Base-by-base conservation (phyloP, 2,113 vertebrate species). In the Ranitomeya imitator region DNA sequence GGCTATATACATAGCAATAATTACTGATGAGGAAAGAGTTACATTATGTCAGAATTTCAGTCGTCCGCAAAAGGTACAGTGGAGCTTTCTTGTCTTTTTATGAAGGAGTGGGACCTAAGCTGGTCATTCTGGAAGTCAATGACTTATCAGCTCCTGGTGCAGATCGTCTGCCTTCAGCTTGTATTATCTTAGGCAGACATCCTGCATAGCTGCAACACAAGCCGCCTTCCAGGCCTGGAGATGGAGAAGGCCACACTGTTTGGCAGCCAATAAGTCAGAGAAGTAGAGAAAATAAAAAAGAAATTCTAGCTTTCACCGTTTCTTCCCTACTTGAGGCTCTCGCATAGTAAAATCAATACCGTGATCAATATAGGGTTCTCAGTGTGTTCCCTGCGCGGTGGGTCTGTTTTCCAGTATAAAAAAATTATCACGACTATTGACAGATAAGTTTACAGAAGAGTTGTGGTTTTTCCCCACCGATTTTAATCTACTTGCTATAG, bases 311-410 rank as follows among this genome's bases (percentile, higher is more conserved):
- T 93, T 93, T 93, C 93, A 92, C 92, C 95, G 91, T 94, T 93
- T 93, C 85, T 91, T 93, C 92, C 88, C 85, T 18, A 92, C 94
- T 93, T 95, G 45, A 51, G 55, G 78, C 80, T 88, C 92, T 93
- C 94, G 92, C 92, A 90, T 91, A 87, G 89, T 71, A 92, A 93
- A 94, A 96, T 97, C 96, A 93, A 96, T 96, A 94, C 81, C 18
- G 0, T 90, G 94, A 92, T 97, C 96, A 89, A 96, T 96, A 93
- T 91, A 91, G 92, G 95, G 94, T 93, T 96, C 96, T 94, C 94
- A 93, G 94, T 94, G 95, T 76, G 93, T 95, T 93, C 93, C 0
- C 91, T 92, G 90, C 92, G 88, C 91, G 91, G 92, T 93, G 93
- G 93, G 11, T 63, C 71, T 94, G 93, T 94, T 93, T 90, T 94